A percentile compares a stretch with the other conserved stretches of the same genome.
Evolutionary conservation across 2,797 vertebrate genomes (phyloP).

Genomic region (Chaunax sp.): DNA sequence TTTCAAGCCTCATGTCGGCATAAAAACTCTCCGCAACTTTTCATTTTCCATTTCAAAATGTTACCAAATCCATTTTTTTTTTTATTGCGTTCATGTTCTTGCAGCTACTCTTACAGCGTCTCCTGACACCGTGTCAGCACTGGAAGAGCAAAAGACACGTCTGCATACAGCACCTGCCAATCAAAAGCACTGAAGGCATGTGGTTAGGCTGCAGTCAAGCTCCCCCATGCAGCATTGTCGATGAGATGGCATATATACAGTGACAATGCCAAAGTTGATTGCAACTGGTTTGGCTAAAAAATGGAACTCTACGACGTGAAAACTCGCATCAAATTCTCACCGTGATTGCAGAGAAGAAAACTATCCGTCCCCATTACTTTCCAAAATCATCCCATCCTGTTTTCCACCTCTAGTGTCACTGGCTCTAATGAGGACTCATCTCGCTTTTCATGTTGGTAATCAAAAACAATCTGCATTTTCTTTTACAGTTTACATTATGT

Average conservation of each 20-base stretch:
- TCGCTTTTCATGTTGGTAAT: neutral
- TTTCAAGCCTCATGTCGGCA: too few species aligned
- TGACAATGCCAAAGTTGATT: constrained; percentile 23
- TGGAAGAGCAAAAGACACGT: constrained; percentile 3
- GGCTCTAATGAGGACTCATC: neutral
- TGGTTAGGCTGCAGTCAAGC: constrained; percentile 11
- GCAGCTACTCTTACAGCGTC: too few species aligned
- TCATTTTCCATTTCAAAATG: too few species aligned
- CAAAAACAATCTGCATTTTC: neutral
- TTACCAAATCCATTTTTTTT: too few species aligned
- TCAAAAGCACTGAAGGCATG: constrained; percentile 24
- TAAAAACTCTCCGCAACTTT: too few species aligned
- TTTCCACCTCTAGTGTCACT: constrained; percentile 4
- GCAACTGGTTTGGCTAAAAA: constrained; percentile 1
- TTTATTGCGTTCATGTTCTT: too few species aligned
- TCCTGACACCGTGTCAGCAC: neutral
- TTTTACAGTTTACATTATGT: too few species aligned
- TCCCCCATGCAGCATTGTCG: constrained; percentile 4
- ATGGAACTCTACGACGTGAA: neutral
- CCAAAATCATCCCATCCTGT: neutral
- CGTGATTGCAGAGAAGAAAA: constrained; percentile 2
- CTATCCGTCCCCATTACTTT: neutral
- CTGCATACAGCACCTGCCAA: constrained; percentile 15
- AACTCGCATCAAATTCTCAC: too few species aligned
- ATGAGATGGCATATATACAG: neutral